These are phyloP conservation scores for Drosophila tanythrix DNA, from an alignment of 2,888 invertebrate genomes.

Conservation along the genomic window DNA sequence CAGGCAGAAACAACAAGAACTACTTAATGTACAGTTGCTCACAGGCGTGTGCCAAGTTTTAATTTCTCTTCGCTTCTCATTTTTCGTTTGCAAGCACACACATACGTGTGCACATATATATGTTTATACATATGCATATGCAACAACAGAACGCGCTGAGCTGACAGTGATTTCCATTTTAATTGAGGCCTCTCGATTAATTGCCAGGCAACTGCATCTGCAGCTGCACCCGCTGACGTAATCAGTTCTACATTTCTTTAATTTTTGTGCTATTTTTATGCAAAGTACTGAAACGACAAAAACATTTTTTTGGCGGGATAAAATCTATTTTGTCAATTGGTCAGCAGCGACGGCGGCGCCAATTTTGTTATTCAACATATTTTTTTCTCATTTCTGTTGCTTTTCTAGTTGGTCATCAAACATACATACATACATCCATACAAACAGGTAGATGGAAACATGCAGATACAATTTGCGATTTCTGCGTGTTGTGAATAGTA, in stretches of 20 bases:
- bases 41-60: slow-evolving; percentile 65
- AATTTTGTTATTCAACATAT: slow-evolving; percentile 65
- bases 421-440: no score
- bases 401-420: slow-evolving; percentile 1
- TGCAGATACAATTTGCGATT: neutral
- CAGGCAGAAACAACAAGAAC: slow-evolving; percentile 42
- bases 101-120: neutral
- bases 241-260: slow-evolving; percentile 33
- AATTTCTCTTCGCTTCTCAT: slow-evolving; percentile 39
- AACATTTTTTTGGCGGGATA: slow-evolving; percentile 63
- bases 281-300: slow-evolving; percentile 15
- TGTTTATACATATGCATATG: neutral
- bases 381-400: slow-evolving; percentile 38
- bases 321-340: slow-evolving; percentile 45
- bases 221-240: slow-evolving; percentile 50
- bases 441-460: neutral
- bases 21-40: slow-evolving; percentile 64
- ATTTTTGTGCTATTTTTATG: slow-evolving; percentile 36
- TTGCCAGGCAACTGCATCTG: slow-evolving; percentile 53
- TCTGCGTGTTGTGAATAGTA: slow-evolving; percentile 13
- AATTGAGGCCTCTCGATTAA: slow-evolving; percentile 74
- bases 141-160: slow-evolving; percentile 35
- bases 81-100: slow-evolving; percentile 22
- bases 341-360: slow-evolving; percentile 14
- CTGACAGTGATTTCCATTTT: slow-evolving; percentile 72